Percentiles rank a stretch among this genome's conserved stretches.
Conservation (phyloP, 2,797 vertebrate species). For the Scomberomorus guttatus region DNA sequence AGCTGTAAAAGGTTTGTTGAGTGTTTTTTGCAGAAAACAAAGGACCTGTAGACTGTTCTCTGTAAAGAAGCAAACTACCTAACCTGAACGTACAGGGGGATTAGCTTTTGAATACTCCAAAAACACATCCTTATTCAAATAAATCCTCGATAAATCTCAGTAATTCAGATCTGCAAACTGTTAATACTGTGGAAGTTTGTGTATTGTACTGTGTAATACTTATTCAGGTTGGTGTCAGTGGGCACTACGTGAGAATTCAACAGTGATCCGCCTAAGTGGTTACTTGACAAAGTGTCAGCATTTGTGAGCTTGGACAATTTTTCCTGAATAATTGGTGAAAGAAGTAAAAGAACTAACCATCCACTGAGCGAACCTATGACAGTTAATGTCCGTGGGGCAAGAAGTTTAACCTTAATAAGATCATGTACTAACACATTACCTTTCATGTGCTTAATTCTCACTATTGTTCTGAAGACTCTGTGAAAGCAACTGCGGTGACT, state of each 20-base stretch:
- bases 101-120: background rate
- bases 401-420: slow-evolving; percentile 1
- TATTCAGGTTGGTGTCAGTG: background rate
- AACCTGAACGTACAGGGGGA: too few species aligned
- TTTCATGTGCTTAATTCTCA: background rate
- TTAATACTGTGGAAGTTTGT: background rate
- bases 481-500: background rate
- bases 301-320: background rate
- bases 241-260: background rate
- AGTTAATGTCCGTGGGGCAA: background rate
- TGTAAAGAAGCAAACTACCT: too few species aligned
- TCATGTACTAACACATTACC: background rate
- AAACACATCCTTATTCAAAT: background rate
- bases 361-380: background rate
- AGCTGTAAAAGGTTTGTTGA: too few species aligned
- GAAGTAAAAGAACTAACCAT: background rate
- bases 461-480: background rate
- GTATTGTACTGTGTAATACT: too few species aligned
- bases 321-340: background rate
- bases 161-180: background rate
- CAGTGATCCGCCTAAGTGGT: background rate
- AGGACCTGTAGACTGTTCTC: too few species aligned
- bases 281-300: background rate
- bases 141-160: background rate
- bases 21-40: too few species aligned